phyloP scores from a whole-genome alignment of 2,113 vertebrate species.

The Ovis canadensis region DNA sequence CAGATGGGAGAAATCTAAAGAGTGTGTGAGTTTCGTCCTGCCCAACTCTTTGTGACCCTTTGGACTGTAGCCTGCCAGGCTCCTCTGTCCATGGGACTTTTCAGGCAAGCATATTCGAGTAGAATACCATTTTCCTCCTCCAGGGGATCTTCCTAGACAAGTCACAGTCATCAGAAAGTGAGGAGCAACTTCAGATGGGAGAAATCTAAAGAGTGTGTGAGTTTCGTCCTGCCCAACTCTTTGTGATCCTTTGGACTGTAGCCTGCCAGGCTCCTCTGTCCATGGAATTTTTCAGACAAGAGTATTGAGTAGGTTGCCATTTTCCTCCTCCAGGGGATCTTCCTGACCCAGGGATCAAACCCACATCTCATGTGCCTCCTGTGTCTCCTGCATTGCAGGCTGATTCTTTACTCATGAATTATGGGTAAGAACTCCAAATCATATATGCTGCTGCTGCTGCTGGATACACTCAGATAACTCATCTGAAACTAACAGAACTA shows the following conservation, averaged over 20 bases:
- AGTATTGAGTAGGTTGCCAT: neutral
- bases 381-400: neutral
- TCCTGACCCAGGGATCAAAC: neutral
- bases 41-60: neutral
- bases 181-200: neutral
- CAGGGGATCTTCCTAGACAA: neutral
- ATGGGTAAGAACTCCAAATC: neutral
- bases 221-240: neutral
- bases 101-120: neutral
- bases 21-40: neutral
- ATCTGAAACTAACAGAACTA: neutral
- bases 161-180: too few relatives aligned
- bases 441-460: neutral
- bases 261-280: neutral
- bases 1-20: neutral
- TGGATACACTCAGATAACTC: neutral
- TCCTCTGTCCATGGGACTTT: neutral
- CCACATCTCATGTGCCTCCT: neutral
- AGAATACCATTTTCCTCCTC: neutral
- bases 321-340: neutral
- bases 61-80: neutral
- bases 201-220: neutral
- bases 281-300: neutral
- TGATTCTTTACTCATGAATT: neutral
- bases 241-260: neutral